These are phyloP conservation scores for Setipinna tenuifilis DNA, from an alignment of 2,797 vertebrate species.

Conservation along the genomic window DNA sequence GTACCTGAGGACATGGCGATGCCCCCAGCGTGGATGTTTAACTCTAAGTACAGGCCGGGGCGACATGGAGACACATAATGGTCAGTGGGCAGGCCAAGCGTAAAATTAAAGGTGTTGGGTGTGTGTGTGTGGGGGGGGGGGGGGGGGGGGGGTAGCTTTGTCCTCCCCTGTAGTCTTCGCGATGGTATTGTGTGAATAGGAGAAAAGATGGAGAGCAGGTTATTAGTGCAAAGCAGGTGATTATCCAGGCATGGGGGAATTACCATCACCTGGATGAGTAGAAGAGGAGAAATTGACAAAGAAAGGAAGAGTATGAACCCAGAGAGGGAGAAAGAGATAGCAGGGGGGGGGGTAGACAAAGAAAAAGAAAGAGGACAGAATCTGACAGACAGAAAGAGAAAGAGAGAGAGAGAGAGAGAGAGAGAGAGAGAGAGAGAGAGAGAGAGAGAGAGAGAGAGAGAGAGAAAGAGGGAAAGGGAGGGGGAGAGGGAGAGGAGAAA, in stretches of 20 bases:
- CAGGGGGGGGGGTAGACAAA: not conserved
- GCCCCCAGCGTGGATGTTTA: not conserved
- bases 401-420: not conserved
- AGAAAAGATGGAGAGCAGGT: slow-evolving; percentile 25
- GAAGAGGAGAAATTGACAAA: not conserved
- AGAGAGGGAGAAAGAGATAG: not conserved
- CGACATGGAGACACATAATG: not conserved
- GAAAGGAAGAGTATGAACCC: not conserved
- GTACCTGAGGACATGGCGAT: not conserved
- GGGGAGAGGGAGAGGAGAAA: slow-evolving; percentile 37
- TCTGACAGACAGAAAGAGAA: not conserved
- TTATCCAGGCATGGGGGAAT: slow-evolving; percentile 1
- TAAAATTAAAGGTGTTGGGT: not conserved
- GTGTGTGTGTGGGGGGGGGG: too few species aligned
- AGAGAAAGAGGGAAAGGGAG: not conserved
- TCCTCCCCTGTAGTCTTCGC: not conserved
- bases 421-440: not conserved
- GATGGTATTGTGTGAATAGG: slow-evolving; percentile 6
- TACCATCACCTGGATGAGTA: slow-evolving; percentile 29
- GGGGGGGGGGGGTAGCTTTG: not conserved
- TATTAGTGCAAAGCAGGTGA: slow-evolving; percentile 26
- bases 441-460: too few species aligned
- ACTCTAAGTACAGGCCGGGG: not conserved
- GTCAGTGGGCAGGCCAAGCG: not conserved
- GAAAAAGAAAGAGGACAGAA: not conserved